Conservation (phyloP, 2,797 vertebrate species). For the Microctenopoma stevenorrisi region DNA sequence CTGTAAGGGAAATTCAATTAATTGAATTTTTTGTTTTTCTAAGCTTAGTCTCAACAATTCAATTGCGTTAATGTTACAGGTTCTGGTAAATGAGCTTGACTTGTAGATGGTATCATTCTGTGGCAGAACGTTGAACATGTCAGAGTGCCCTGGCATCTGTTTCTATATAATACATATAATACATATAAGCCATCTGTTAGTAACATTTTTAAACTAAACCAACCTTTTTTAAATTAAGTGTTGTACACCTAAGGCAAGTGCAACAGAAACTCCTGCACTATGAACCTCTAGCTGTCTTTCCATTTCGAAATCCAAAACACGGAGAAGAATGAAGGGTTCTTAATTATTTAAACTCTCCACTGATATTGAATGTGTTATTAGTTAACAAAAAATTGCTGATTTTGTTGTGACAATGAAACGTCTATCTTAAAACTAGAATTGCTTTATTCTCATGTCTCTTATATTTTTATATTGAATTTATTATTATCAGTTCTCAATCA, state of each 20-base stretch:
- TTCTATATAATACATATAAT: slow-evolving; percentile 21
- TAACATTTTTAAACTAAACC: slow-evolving; percentile 15
- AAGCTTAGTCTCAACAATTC: slow-evolving; percentile 5
- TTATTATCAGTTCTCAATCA: too few relatives aligned
- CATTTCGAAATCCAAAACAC: slow-evolving; percentile 10
- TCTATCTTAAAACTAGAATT: too few relatives aligned
- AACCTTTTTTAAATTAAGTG: slow-evolving; percentile 22
- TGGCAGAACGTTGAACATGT: slow-evolving; percentile 2
- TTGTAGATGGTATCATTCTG: slow-evolving; percentile 1
- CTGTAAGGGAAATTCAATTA: slow-evolving; percentile 1
- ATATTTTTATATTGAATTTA: too few relatives aligned
- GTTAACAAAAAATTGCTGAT: background rate
- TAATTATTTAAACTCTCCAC: background rate
- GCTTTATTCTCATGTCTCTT: too few relatives aligned
- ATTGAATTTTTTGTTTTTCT: slow-evolving; percentile 5
- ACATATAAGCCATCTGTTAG: background rate
- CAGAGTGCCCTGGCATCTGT: slow-evolving; percentile 9
- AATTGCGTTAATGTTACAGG: background rate
- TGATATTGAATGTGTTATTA: background rate
- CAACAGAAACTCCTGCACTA: background rate
- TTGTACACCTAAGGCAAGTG: slow-evolving; percentile 31
- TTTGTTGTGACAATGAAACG: background rate
- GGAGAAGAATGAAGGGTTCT: background rate
- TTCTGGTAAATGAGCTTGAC: slow-evolving; percentile 18
- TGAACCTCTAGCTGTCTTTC: background rate